These are phyloP conservation scores for Cecropterus lyciades DNA, from an alignment of 1,140 invertebrate genomes.

Conservation along the genomic window DNA sequence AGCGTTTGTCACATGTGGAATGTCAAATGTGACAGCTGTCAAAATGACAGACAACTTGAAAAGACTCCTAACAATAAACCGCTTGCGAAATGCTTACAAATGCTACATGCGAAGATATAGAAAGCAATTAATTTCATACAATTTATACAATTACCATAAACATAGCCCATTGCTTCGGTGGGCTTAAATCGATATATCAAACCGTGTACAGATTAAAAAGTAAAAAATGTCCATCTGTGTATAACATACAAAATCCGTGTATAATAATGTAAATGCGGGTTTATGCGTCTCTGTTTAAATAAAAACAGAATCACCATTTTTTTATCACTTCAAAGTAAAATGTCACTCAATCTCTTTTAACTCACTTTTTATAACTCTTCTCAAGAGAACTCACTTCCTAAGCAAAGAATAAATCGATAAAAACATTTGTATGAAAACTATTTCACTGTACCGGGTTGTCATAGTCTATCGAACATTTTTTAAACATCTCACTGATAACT, in stretches of 20 bases:
- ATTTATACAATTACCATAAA: conserved; percentile 21
- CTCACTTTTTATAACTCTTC: too few relatives aligned
- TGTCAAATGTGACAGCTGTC: neutral
- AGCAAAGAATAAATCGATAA: too few relatives aligned
- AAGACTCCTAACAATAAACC: conserved; percentile 19
- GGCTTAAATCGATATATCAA: conserved; percentile 20
- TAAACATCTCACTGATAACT: too few relatives aligned
- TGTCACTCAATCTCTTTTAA: too few relatives aligned
- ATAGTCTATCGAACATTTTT: too few relatives aligned
- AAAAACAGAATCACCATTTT: neutral
- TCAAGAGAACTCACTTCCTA: too few relatives aligned
- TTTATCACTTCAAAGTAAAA: neutral
- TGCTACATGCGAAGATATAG: conserved; percentile 3
- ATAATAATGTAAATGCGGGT: conserved; percentile 7
- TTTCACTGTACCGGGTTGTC: too few relatives aligned
- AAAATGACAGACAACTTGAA: conserved; percentile 5
- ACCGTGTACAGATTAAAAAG: conserved; percentile 32
- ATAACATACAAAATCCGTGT: neutral
- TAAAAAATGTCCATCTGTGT: conserved; percentile 3
- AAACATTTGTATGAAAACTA: too few relatives aligned
- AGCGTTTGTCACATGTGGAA: too few relatives aligned
- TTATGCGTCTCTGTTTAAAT: neutral
- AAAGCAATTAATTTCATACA: conserved; percentile 3
- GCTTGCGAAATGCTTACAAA: conserved; percentile 22
- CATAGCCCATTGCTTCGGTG: conserved; percentile 35